phyloP scores from a whole-genome alignment of 2,113 vertebrate genomes.

The Stomatorhinus ivindoensis region DNA sequence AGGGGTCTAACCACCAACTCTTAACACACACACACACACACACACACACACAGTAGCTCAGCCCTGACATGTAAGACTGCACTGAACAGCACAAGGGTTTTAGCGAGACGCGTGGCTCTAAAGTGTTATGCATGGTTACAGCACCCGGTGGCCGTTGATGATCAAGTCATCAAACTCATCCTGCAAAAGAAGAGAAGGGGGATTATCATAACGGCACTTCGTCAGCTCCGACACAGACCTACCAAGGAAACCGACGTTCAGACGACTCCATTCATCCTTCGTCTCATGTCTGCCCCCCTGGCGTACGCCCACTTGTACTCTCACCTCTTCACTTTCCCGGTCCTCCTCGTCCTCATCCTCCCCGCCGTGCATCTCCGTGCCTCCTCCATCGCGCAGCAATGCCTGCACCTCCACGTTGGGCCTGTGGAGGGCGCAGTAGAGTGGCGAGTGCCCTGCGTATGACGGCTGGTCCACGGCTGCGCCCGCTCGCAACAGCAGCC shows the following conservation, averaged over 20 bases:
- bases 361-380: constrained; percentile 35
- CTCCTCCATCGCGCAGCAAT: constrained; percentile 55
- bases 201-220: neutral
- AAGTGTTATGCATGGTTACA: constrained; percentile 26
- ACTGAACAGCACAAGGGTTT: neutral
- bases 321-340: constrained; percentile 33
- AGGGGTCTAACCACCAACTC: neutral
- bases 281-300: neutral
- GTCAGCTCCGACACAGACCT: neutral
- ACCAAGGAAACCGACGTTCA: neutral
- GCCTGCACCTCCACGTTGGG: constrained; percentile 42
- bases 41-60: neutral
- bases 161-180: constrained; percentile 68
- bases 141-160: constrained; percentile 54
- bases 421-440: constrained; percentile 58
- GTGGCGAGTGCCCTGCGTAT: constrained; percentile 59
- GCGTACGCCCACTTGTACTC: neutral
- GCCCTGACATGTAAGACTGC: neutral
- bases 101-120: neutral
- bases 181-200: constrained; percentile 31
- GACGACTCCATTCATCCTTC: neutral
- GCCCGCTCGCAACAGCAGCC: constrained; percentile 47
- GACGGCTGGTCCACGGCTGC: constrained; percentile 52
- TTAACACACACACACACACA: neutral
- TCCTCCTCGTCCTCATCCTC: constrained; percentile 45